Evolutionary conservation across 2,113 vertebrate species (phyloP).

Genomic region (Gobius niger): DNA sequence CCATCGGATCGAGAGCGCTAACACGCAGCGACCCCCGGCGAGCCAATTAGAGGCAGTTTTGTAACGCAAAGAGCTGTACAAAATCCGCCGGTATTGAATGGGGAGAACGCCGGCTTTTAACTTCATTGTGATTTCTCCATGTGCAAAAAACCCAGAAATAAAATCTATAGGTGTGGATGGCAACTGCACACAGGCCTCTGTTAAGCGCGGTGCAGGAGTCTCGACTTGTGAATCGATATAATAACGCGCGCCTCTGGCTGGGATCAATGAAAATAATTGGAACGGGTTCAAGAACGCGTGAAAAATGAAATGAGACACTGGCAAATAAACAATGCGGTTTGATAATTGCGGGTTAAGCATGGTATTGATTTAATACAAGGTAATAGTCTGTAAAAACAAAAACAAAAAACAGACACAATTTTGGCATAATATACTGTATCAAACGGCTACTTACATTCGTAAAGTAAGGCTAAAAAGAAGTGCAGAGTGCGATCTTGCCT

Average conservation of each 20-base stretch:
- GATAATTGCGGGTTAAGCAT: background rate
- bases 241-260: slow-evolving; percentile 11
- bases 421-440: too few species aligned
- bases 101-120: slow-evolving; percentile 6
- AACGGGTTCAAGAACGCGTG: slow-evolving; percentile 18
- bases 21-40: slow-evolving; percentile 33
- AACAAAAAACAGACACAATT: too few species aligned
- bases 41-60: slow-evolving; percentile 20
- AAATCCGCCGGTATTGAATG: background rate
- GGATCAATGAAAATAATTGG: slow-evolving; percentile 15
- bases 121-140: slow-evolving; percentile 15
- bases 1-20: slow-evolving; percentile 46
- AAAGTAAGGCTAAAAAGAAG: too few species aligned
- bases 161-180: slow-evolving; percentile 10
- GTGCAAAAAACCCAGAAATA: too few species aligned
- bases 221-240: slow-evolving; percentile 32
- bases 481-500: too few species aligned
- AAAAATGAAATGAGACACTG: slow-evolving; percentile 2
- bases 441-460: too few species aligned
- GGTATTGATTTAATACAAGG: background rate
- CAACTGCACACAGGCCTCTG: slow-evolving; percentile 6
- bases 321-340: background rate
- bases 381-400: too few species aligned
- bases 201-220: slow-evolving; percentile 11
- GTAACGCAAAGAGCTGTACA: slow-evolving; percentile 33